Evolutionary conservation across 2,113 vertebrate genomes (phyloP).

Genomic region (Gambusia affinis): DNA sequence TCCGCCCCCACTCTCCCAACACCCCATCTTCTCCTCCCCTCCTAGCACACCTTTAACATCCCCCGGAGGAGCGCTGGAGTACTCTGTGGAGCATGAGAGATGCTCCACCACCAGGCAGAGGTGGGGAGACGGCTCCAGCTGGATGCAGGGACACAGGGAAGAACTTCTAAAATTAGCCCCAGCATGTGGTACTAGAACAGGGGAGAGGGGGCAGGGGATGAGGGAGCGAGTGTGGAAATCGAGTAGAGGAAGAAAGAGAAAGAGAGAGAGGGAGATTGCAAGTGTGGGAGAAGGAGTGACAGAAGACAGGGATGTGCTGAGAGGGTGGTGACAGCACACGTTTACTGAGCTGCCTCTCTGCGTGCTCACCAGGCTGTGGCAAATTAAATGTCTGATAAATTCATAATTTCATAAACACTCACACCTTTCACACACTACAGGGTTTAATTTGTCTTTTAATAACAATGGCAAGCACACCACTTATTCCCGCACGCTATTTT

Average conservation of each 20-base stretch:
- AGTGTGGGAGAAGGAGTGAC: constrained; percentile 51
- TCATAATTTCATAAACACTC: constrained; percentile 68
- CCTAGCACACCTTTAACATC: constrained; percentile 55
- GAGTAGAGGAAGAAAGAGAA: constrained; percentile 43
- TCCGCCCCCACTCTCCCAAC: constrained; percentile 7
- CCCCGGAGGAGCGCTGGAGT: constrained; percentile 56
- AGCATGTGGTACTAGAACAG: constrained; percentile 58
- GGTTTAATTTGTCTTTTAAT: constrained; percentile 56
- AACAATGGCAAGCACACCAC: constrained; percentile 51
- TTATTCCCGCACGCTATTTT: constrained; percentile 13
- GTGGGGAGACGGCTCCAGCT: constrained; percentile 67
- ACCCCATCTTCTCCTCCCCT: constrained; percentile 40
- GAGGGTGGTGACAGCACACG: constrained; percentile 70
- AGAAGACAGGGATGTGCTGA: constrained; percentile 45
- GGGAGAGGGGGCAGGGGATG: constrained; percentile 28
- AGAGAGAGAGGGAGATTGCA: constrained; percentile 5
- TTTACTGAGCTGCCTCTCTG: constrained; percentile 69
- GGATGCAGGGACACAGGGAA: constrained; percentile 65
- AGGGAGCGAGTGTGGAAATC: constrained; percentile 39
- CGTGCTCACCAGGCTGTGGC: constrained; percentile 73
- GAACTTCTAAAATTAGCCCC: constrained; percentile 73
- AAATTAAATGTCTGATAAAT: constrained; percentile 74
- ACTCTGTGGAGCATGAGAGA: constrained; percentile 57
- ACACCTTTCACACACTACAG: constrained; percentile 38
- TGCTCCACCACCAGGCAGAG: constrained; percentile 50